Evolutionary conservation across 2,888 invertebrate genomes (phyloP), one percentile per base, ranked within the genome.

Genomic region (Sarcophaga carnaria): DNA sequence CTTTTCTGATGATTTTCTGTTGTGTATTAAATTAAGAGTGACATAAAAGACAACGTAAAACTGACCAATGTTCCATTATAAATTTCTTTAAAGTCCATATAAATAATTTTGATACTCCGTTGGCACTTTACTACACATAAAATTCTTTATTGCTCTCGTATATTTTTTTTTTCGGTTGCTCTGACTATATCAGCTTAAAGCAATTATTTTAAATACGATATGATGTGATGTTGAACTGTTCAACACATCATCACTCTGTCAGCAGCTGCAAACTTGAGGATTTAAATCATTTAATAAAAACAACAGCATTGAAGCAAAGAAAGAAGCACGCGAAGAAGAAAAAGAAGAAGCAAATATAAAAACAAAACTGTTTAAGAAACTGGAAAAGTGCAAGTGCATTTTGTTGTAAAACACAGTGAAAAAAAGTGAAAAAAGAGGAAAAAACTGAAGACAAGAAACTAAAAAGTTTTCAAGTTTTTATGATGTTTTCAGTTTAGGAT

Each of bases 351-450:
- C 20, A 49, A 47, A 69, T 22, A 69, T 22, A 2, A 25, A 67
- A 60, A 70, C 17, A 75, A 69, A 70, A 67, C n/a, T 47, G 54
- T 54, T 4, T 3, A 27, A 22, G 49, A 45, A 80, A 80, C 62
- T 63, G 59, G 74, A 62, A 79, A 86, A 86, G 12, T 71, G 80
- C 82, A 76, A 86, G 71, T 86, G 79, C 79, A 82, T 79, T 79
- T 79, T 60, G 82, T 66, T 82, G 79, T 75, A 66, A 49, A 22
- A 49, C 54, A 66, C 67, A 67, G 0, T 0, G 22, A 62, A 62
- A 3, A 62, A 11, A 22, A n/a, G 20, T 3, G 17, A 17, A 17
- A 4, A 54, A 54, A 4, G 4, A 3, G 4, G 4, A 22, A 22
- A 22, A 22, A 22, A 22, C 22, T 22, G 22, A 22, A 22, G 17